A percentile compares a stretch with the other conserved stretches of the same genome.
phyloP scores from a whole-genome alignment of 2,888 invertebrate species.

The Eueremaeus valkanovi region DNA sequence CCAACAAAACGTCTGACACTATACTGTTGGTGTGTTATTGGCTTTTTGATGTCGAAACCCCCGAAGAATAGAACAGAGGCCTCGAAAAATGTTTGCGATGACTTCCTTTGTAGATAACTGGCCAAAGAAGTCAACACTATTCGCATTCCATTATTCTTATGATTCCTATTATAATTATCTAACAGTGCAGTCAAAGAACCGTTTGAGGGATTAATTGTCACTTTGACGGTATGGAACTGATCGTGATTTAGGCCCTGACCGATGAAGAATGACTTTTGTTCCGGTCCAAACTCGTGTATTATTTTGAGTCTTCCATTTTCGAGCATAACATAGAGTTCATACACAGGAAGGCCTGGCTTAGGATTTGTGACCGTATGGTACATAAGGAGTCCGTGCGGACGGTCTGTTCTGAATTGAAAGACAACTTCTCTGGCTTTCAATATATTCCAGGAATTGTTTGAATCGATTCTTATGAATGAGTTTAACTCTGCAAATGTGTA shows the following conservation, averaged over 20 bases:
- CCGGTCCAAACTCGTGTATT: constrained; percentile 74
- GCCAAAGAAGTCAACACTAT: not conserved
- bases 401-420: constrained; percentile 62
- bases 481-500: constrained; percentile 2
- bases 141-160: constrained; percentile 11
- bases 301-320: constrained; percentile 88
- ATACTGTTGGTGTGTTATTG: constrained; percentile 72
- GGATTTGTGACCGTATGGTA: constrained; percentile 83
- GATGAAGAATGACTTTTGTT: constrained; percentile 54
- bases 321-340: constrained; percentile 83
- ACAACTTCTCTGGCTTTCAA: not conserved
- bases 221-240: constrained; percentile 83
- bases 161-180: not conserved
- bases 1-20: constrained; percentile 89
- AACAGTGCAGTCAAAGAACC: constrained; percentile 53
- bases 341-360: constrained; percentile 76
- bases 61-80: constrained; percentile 45
- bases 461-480: not conserved
- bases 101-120: not conserved
- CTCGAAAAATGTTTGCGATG: not conserved
- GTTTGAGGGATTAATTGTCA: constrained; percentile 78
- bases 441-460: not conserved
- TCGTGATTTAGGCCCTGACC: constrained; percentile 68
- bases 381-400: constrained; percentile 80
- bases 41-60: constrained; percentile 83